phyloP scores from a whole-genome alignment of 2,797 vertebrate species.

The Pantherophis alleghaniensis region DNA sequence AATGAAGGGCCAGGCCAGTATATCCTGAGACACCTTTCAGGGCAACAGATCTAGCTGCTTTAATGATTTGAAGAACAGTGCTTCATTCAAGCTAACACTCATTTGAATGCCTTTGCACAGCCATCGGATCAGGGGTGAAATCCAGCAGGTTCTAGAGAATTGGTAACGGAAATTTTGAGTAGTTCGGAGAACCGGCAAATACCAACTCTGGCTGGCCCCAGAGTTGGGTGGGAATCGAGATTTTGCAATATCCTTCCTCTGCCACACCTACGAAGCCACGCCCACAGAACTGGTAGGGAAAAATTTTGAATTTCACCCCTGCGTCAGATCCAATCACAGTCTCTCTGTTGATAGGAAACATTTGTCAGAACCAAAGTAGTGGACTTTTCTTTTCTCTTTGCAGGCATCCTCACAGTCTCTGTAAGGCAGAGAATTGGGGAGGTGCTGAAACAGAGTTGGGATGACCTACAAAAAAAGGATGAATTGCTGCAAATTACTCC shows the following conservation, averaged over 20 bases:
- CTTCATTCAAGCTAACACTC: not conserved
- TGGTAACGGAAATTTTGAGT: too few species aligned
- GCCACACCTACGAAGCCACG: too few species aligned
- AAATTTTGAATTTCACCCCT: too few species aligned
- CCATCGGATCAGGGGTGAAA: not conserved
- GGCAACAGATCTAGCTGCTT: not conserved
- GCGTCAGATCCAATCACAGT: not conserved
- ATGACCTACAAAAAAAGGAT: not conserved
- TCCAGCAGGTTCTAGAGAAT: too few species aligned
- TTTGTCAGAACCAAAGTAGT: not conserved
- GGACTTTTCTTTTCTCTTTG: not conserved
- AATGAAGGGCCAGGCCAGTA: not conserved
- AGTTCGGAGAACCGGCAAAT: too few species aligned
- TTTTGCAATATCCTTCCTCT: too few species aligned
- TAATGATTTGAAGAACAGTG: not conserved
- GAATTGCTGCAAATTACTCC: not conserved
- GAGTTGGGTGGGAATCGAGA: too few species aligned
- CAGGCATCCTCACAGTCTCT: not conserved
- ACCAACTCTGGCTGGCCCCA: too few species aligned
- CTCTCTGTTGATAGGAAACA: not conserved
- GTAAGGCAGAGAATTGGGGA: not conserved
- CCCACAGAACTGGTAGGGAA: too few species aligned
- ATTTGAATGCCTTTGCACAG: not conserved
- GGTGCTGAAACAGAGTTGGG: not conserved
- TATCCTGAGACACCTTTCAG: not conserved